Conservation (phyloP, 2,888 invertebrate species). For the Patella caerulea region DNA sequence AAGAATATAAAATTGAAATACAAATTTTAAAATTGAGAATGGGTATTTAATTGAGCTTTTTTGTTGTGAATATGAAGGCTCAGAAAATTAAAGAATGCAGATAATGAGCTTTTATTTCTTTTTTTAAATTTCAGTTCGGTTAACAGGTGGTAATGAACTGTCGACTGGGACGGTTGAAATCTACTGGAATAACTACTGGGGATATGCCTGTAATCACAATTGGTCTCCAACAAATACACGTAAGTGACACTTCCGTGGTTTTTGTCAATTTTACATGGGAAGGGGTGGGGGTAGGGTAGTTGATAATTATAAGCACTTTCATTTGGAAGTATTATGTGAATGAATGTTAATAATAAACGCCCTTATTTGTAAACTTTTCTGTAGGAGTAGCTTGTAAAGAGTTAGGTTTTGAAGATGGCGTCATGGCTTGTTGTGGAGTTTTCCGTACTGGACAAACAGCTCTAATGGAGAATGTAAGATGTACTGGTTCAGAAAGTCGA, state of each 20-base stretch:
- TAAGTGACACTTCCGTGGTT: constrained; percentile 28
- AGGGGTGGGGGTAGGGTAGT: too few species aligned
- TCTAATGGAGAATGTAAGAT: constrained; percentile 45
- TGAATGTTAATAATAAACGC: too few species aligned
- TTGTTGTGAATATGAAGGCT: too few species aligned
- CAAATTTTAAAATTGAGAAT: too few species aligned
- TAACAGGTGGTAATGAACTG: constrained; percentile 43
- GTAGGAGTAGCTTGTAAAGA: constrained; percentile 53
- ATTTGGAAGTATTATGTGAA: neutral
- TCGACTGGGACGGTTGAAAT: constrained; percentile 52
- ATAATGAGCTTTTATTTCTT: too few species aligned
- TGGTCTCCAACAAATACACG: constrained; percentile 79
- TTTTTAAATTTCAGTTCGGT: constrained; percentile 41
- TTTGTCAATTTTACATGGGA: too few species aligned
- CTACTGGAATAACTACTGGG: constrained; percentile 76
- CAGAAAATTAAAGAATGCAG: too few species aligned
- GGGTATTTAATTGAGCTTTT: too few species aligned
- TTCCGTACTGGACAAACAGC: constrained; percentile 50
- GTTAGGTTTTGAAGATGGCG: constrained; percentile 50
- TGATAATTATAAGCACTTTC: too few species aligned
- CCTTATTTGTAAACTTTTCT: too few species aligned
- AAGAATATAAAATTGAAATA: too few species aligned
- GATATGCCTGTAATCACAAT: constrained; percentile 82
- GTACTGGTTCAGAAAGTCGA: constrained; percentile 49
- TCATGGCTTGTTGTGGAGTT: constrained; percentile 54